Base-by-base conservation (phyloP, 2,113 vertebrate species). In the Eurypyga helias region DNA sequence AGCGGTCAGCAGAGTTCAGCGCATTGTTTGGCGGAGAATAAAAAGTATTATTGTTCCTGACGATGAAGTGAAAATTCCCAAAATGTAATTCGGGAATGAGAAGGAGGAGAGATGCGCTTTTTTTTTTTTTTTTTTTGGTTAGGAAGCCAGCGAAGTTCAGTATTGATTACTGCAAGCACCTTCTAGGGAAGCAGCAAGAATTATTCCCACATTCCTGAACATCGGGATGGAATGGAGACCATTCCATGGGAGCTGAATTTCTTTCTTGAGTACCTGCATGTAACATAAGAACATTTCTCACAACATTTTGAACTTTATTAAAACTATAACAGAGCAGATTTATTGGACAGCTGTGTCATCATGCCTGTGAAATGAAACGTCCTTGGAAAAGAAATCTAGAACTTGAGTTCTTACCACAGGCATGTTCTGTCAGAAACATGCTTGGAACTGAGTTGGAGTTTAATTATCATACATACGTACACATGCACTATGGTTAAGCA, bases 1-100 rank as follows among this genome's bases (percentile, higher is more conserved):
- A 94, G 90, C 82, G 96, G 97, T 99, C 98, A 98, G 98, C 98
- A 98, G 97, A 96, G 96, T 98, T 98, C 98, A 98, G 96, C 64
- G 51, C 90, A 98, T 99, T 98, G 98, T 98, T 98, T 98, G 95
- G 91, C 29, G 91, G 93, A 96, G 97, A 97, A 96, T 96, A 87
- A 86, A 92, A 90, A 82, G 83, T 69, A 52, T 24, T 65, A 61
- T 84, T 87, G 89, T 89, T 94, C 70, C 87, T 55, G 65, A 49
- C 92, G 80, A 83, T 79, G 82, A 73, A 85, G 58, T 92, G 79
- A 81, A 95, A 95, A 95, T 57, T 89, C 52, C 48, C 43, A 18
- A 64, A 23, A 46, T 83, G 46, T 38, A 51, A 60, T 38, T 76
- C 19, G 55, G 41, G 46, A 71, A 28, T 33, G 65, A 43, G 75